Base-by-base conservation (phyloP, 2,113 vertebrate species). In the Sminthopsis crassicaudata region DNA sequence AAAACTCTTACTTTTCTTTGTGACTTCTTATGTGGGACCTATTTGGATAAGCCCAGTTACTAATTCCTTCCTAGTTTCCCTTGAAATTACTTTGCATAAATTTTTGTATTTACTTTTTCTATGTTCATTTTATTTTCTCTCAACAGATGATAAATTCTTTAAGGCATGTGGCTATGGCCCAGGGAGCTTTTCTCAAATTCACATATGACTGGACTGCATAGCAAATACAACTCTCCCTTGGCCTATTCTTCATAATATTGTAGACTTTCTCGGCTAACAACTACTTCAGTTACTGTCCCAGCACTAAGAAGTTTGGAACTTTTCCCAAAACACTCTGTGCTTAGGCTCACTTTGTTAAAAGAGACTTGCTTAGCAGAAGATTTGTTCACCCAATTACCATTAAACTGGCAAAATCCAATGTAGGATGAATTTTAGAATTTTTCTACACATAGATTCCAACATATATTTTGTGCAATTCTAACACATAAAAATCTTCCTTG, bases 371-470 rank as follows among this genome's bases (percentile, higher is more conserved):
- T 94, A 51, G 90, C n/a, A 55, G 48, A 93, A 88, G 89, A 88
- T 52, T n/a, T 94, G 25, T 48, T 42, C n/a, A 90, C 84, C 23
- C 94, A 76, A 26, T 30, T 2, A 92, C n/a, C 36, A 54, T 25
- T 2, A 23, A 30, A 42, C 24, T 60, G 67, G 90, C 30, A 93
- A 84, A 94, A 92, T 46, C 4, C 90, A 95, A 90, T 42, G n/a
- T 46, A 92, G 14, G 90, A n/a, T 2, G 30, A 3, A 93, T 14
- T 96, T 93, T 24, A 30, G 93, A 93, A 11, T 90, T 89, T 91
- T 76, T 51, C 51, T 90, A 55, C 36, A 76, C 89, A 95, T 96
- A 30, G 2, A 92, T 12, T 90, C 92, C 92, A 88, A 93, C 9
- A 46, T 46, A 51, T 10, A 60, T 24, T 91, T 95, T 93, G 53